These are phyloP conservation scores for Erpobdella octoculata DNA, from an alignment of 2,888 invertebrate genomes.

Conservation along the genomic window DNA sequence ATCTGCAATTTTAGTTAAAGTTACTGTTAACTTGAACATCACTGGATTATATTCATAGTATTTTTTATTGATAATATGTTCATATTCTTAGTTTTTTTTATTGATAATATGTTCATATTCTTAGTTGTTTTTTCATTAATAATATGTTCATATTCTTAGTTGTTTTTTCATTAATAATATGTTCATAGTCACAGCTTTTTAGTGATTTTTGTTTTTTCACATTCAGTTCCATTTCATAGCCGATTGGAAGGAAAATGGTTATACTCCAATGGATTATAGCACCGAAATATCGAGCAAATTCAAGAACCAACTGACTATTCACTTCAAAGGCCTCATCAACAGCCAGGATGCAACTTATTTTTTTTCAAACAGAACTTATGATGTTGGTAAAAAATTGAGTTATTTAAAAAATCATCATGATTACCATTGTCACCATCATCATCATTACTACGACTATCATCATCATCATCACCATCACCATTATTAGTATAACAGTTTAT, in stretches of 20 bases:
- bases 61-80: too few species aligned
- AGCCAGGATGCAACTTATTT: background rate
- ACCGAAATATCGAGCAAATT: background rate
- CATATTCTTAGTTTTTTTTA: too few species aligned
- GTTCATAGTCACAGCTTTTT: too few species aligned
- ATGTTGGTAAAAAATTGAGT: background rate
- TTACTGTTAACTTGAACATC: too few species aligned
- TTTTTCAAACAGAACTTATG: background rate
- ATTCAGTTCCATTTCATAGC: background rate
- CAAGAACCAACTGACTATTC: background rate
- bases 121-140: too few species aligned
- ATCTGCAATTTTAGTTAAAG: too few species aligned
- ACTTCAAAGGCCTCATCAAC: background rate
- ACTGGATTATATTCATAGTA: too few species aligned
- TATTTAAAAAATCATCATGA: background rate
- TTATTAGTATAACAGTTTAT: background rate
- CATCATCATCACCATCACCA: background rate
- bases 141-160: too few species aligned
- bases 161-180: too few species aligned
- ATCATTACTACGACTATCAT: background rate
- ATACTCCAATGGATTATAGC: background rate
- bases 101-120: too few species aligned
- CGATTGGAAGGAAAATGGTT: background rate
- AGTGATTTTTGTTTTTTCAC: background rate
- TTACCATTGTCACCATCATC: background rate